Base-by-base conservation (phyloP, 1,140 invertebrate genomes). In the Lepidurus arcticus region DNA sequence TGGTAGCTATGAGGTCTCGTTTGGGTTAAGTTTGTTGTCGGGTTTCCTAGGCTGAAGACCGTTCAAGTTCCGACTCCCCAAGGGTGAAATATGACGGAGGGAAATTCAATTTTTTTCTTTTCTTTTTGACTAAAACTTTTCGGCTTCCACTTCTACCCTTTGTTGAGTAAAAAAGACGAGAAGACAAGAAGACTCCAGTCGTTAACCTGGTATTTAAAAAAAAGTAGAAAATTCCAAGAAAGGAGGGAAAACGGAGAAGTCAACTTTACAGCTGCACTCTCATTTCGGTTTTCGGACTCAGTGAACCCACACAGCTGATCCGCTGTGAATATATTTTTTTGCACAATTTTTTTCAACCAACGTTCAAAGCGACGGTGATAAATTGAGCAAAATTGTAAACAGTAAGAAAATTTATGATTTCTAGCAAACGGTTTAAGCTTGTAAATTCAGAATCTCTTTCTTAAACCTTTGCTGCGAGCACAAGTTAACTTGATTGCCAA, bases 21-120 rank as follows among this genome's bases (percentile, higher is more conserved):
- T 75, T 21, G 74, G 44, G 42, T 74, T 74, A 74, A 74, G 34
- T 7, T 74, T 74, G 74, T 74, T 74, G 74, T 74, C 74, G 74
- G 74, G 43, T 42, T 34, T 34, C 34, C 3, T 3, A 34, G 34
- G 34, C 0, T 34, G 34, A 34, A 34, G 3, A 34, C 34, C 34
- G 34, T 34, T 34, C 34, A 65, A 21, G 16, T 65, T 65, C n/a
- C 34, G 34, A 34, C 9, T 65, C 53, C 53, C 53, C 4, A 21
- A 16, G 53, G 53, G 53, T 65, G 53, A 65, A 65, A 21, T 21
- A 65, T 65, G 53, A 65, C 53, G 0, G 21, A 65, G 16, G 53
- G 16, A 65, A 13, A 65, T 65, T 53, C 21, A 1, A 1, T 21
- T 65, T 21, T 65, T 65, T 65, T 65, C 21, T 65, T n/a, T 65